Base-by-base conservation (phyloP, 2,888 invertebrate species). In the Phaonia tiefii region DNA sequence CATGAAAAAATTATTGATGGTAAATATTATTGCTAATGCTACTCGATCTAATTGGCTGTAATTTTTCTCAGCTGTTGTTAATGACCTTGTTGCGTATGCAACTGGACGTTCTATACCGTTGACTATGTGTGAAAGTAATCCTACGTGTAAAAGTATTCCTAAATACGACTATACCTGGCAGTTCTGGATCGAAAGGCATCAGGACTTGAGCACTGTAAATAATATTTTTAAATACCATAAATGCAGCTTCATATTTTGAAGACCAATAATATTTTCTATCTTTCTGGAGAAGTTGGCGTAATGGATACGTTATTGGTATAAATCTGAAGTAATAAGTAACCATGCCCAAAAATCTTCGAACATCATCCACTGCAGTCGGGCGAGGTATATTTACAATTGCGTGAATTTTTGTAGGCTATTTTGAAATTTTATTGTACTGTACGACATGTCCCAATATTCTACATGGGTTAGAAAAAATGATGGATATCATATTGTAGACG, bases 401-500 rank as follows among this genome's bases (percentile, higher is more conserved):
- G 4, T 46, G 3, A 17, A 46, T 46, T n/a, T 17, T 7, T 3
- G 15, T 46, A 15, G 13, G 4, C 2, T 11, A 46, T 46, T 46
- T 82, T 67, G 49, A 72, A 75, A 82, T 72, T 63, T 77, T 72
- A 25, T 78, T 79, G 17, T 39, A 42, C 63, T 79, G 44, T 8
- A 80, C 54, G 7, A 73, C 51, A 25, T 81, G 77, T 3, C 83
- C 73, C 37, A 81, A 26, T 70, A 82, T 71, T 82, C 78, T 2
- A 83, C 65, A 46, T 79, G 56, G 1, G 80, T 79, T 76, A 67
- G 17, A 5, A 39, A 69, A 49, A 26, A 54, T 82, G 51, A 42
- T 83, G 78, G 63, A 76, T 69, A 26, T 83, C 84, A 26, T 76
- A 69, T 56, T 83, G 51, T 58, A 78, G 56, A 8, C 69, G 56